These are phyloP conservation scores for Paramisgurnus dabryanus DNA, from an alignment of 2,113 vertebrate genomes.

Conservation along the genomic window DNA sequence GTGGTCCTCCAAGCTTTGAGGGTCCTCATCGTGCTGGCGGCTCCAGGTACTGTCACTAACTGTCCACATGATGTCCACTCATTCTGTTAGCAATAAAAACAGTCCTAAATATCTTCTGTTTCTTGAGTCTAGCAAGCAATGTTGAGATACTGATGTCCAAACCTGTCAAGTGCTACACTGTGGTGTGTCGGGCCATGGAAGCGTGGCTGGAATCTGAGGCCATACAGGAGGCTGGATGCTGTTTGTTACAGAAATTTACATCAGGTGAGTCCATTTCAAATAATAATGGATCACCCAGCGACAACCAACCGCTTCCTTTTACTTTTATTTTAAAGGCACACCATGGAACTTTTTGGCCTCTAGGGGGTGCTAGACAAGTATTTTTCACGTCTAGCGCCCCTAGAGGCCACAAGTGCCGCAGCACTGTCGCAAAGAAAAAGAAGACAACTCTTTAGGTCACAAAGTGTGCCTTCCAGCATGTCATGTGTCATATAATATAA, in stretches of 20 bases:
- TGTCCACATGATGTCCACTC: conserved; percentile 48
- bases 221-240: conserved; percentile 89
- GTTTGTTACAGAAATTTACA: conserved; percentile 85
- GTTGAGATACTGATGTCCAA: conserved; percentile 96
- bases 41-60: conserved; percentile 72
- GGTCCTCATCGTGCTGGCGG: conserved; percentile 83
- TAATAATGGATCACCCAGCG: too few species aligned
- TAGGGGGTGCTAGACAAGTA: too few species aligned
- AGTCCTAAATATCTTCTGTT: not conserved
- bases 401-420: too few species aligned
- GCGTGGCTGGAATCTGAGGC: conserved; percentile 78
- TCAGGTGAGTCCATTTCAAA: conserved; percentile 78
- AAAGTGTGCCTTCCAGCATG: too few species aligned
- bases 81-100: not conserved
- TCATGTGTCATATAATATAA: too few species aligned
- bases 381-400: too few species aligned
- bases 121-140: conserved; percentile 81
- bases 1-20: conserved; percentile 81
- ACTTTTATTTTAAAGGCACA: too few species aligned
- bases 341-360: too few species aligned
- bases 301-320: too few species aligned
- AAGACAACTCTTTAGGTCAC: too few species aligned
- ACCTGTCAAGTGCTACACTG: conserved; percentile 86
- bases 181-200: conserved; percentile 80
- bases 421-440: too few species aligned